A percentile compares a stretch with the other conserved stretches of the same genome.
Conservation (phyloP, 2,888 invertebrate species). For the Dioctria rufipes region DNA sequence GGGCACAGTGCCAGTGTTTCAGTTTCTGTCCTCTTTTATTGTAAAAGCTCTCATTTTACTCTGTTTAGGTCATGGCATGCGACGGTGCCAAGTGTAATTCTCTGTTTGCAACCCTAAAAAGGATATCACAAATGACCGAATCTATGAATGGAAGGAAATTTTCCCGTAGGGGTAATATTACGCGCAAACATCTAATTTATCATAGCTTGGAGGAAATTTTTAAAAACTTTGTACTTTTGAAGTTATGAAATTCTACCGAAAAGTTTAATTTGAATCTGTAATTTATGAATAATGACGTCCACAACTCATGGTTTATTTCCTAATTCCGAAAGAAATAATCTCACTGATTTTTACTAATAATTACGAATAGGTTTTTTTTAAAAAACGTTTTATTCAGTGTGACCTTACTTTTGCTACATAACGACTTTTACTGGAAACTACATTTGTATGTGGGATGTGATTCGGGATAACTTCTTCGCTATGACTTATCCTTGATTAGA, state of each 20-base stretch:
- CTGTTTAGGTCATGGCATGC: constrained; percentile 38
- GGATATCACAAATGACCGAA: constrained; percentile 29
- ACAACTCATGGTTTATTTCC: too few relatives aligned
- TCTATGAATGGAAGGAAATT: constrained; percentile 52
- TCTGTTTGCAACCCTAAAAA: background rate
- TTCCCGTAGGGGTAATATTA: constrained; percentile 45
- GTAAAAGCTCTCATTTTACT: constrained; percentile 47
- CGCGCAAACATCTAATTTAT: constrained; percentile 4
- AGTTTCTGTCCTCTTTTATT: constrained; percentile 35
- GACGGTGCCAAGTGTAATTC: background rate
- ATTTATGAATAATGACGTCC: background rate
- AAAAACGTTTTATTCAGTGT: too few relatives aligned
- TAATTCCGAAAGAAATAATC: too few relatives aligned
- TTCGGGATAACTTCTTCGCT: too few relatives aligned
- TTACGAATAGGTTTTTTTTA: too few relatives aligned
- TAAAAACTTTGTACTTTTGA: background rate
- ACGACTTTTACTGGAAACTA: too few relatives aligned
- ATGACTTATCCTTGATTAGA: too few relatives aligned
- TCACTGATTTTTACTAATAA: too few relatives aligned
- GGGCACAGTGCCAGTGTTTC: background rate
- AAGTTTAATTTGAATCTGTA: background rate
- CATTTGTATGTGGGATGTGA: too few relatives aligned
- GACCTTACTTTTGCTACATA: too few relatives aligned
- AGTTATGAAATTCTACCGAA: background rate
- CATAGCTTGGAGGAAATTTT: constrained; percentile 9